Evolutionary conservation across 2,113 vertebrate genomes (phyloP), one percentile per base, ranked within the genome.

Genomic region (Lagopus muta): DNA sequence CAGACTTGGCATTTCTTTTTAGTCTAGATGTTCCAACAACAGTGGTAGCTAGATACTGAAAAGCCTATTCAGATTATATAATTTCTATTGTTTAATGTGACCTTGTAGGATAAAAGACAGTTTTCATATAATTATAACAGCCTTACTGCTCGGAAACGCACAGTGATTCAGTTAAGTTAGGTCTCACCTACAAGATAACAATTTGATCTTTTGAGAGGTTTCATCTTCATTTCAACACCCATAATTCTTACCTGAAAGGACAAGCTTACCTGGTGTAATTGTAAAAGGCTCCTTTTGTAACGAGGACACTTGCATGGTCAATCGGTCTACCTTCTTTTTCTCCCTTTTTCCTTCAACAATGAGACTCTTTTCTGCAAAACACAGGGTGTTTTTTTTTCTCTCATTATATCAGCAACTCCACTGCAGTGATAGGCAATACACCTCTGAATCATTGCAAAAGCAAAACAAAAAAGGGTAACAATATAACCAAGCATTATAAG

Each of bases 321-420:
- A 96, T 66, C 99, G 97, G 89, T 99, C 98, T 25, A 99, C 98
- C 4, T 98, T 98, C 90, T 99, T 99, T 95, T 99, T 99, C 30
- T 99, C 97, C 52, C 99, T 97, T 90, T 99, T 99, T n/a, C 99
- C 99, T 97, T 99, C 99, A 40, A 99, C 88, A 14, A 99, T 98
- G 32, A 98, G 98, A 80, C 98, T 98, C 90, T 98, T 98, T 95
- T 98, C 98, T 98, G 95, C 60, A 97, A 97, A 89, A 94, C 30
- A 95, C 82, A 97, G 36, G 5, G 73, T 69, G 38, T 38, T 38
- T 61, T 30, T 91, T 65, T 30, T 91, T 74, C 78, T n/a, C 92
- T 45, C 82, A 94, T 3, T 78, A 78, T 25, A 65, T n/a, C 17
- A 92, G 84, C 72, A 88, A 47, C 36, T 38, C 3, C 36, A 28